Evolutionary conservation across 2,888 invertebrate species (phyloP), one percentile per base, ranked within the genome.

Genomic region (Chalcosyrphus nemorum): DNA sequence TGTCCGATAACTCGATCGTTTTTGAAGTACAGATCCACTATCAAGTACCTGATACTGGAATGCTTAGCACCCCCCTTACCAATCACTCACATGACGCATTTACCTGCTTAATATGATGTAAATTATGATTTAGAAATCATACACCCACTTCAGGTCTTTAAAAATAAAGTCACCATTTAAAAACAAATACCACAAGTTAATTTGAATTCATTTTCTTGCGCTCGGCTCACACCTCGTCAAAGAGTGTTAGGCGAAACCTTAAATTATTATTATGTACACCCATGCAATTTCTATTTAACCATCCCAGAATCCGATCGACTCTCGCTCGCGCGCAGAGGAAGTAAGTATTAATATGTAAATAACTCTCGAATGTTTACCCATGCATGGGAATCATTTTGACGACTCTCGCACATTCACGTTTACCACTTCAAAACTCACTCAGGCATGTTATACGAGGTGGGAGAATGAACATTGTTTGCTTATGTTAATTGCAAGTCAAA

Each of bases 401-500:
- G 41, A 24, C n/a, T n/a, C n/a, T n/a, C 65, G 1, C 41, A 13
- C 41, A 27, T 11, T 13, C 63, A 50, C 32, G 41, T n/a, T 29
- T 24, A 35, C 24, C 43, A 17, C 65, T 74, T 32, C 45, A 54
- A 24, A 65, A 27, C 9, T 65, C n/a, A 54, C 38, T 27, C 75
- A 66, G 57, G 57, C 66, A 38, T 29, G 21, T 57, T 50, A 75
- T 27, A 50, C 63, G 19, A 70, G 70, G 63, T 76, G 81, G 52
- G 50, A 52, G 57, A 50, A 41, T 56, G 17, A 54, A 65, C 45
- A n/a, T 15, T 71, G 54, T 81, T 76, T 81, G 81, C 41, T 65
- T 77, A 77, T 81, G 81, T 38, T 81, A 77, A 81, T 81, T 77
- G 65, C 77, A 13, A 38, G 65, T 59, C 71, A 47, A 77, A 71